Evolutionary conservation across 2,888 invertebrate genomes (phyloP).

Genomic region (Ochlodes sylvanus): DNA sequence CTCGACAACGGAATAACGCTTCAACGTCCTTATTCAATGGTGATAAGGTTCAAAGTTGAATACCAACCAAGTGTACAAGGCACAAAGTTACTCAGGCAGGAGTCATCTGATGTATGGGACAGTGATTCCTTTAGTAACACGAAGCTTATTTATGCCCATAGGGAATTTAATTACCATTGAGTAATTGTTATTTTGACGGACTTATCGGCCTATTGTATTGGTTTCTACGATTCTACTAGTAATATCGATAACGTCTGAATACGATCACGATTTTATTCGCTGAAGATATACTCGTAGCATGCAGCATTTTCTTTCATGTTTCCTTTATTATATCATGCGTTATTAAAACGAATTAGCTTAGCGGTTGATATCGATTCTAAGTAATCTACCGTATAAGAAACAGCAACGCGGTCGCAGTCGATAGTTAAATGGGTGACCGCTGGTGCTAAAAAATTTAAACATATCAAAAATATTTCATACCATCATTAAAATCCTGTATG

Average conservation of each 20-base stretch:
- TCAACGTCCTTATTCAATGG: constrained; percentile 22
- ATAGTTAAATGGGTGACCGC: too few relatives aligned
- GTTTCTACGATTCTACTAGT: constrained; percentile 33
- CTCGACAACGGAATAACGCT: background rate
- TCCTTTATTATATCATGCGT: too few relatives aligned
- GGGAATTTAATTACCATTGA: constrained; percentile 73
- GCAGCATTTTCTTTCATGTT: too few relatives aligned
- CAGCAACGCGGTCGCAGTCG: too few relatives aligned
- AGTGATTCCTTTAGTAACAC: constrained; percentile 59
- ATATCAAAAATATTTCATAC: too few relatives aligned
- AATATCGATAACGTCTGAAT: constrained; percentile 17
- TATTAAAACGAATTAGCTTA: too few relatives aligned
- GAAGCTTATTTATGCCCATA: constrained; percentile 68
- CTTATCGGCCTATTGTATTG: constrained; percentile 47
- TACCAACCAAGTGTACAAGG: background rate
- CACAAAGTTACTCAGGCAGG: background rate
- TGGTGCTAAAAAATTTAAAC: too few relatives aligned
- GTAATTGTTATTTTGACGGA: constrained; percentile 66
- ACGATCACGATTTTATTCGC: background rate
- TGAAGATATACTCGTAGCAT: too few relatives aligned
- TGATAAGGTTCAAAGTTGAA: constrained; percentile 39
- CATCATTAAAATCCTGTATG: too few relatives aligned
- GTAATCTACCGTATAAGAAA: too few relatives aligned
- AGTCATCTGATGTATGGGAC: constrained; percentile 64
- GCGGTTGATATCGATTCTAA: too few relatives aligned